Percentiles rank a stretch among this genome's conserved stretches.
Conservation (phyloP, 2,797 vertebrate genomes). For the Tokudaia tokunoshimensis region DNA sequence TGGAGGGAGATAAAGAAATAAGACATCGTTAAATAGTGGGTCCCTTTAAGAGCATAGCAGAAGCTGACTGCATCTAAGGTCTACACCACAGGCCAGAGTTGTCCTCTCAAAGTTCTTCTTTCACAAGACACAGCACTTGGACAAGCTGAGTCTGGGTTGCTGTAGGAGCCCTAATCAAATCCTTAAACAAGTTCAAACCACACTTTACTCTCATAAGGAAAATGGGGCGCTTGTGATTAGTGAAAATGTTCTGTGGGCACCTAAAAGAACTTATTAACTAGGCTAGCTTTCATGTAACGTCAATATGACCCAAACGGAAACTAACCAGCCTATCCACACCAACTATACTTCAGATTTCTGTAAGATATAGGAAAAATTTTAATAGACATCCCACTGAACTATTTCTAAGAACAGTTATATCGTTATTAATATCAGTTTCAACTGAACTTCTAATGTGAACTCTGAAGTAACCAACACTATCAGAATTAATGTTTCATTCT, state of each 20-base stretch:
- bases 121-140: background rate
- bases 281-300: background rate
- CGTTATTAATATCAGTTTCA: conserved; percentile 57
- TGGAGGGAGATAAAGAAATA: background rate
- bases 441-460: conserved; percentile 51
- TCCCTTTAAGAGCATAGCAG: background rate
- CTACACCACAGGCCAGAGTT: background rate
- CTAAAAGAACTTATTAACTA: conserved; percentile 27
- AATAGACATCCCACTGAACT: conserved; percentile 1
- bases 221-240: background rate
- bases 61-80: background rate
- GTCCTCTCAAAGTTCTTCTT: background rate
- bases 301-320: conserved; percentile 46
- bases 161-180: conserved; percentile 2
- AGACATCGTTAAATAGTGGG: conserved; percentile 34
- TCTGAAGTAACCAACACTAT: conserved; percentile 26
- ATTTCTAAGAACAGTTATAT: conserved; percentile 31
- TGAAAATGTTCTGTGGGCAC: background rate
- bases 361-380: background rate
- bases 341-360: background rate
- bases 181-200: conserved; percentile 44
- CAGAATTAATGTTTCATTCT: conserved; percentile 8
- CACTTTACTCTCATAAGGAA: conserved; percentile 18
- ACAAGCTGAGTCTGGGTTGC: background rate
- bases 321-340: background rate